Conservation (phyloP, 2,113 vertebrate genomes). For the Ardeotis arabs region DNA sequence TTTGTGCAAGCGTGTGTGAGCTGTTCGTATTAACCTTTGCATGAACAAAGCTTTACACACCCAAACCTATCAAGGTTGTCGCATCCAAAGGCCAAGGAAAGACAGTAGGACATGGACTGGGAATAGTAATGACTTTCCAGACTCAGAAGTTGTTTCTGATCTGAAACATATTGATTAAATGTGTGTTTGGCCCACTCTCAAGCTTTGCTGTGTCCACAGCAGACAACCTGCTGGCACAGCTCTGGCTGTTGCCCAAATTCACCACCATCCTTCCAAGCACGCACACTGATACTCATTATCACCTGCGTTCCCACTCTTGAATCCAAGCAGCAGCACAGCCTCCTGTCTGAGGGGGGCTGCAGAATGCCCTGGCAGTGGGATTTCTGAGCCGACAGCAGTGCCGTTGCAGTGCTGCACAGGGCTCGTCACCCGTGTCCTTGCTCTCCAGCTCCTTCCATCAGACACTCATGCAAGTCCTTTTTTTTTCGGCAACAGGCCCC, state of each 20-base stretch:
- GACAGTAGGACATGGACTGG: not conserved
- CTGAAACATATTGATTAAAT: constrained; percentile 52
- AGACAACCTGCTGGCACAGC: constrained; percentile 41
- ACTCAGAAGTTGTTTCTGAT: constrained; percentile 13
- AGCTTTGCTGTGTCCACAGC: constrained; percentile 39
- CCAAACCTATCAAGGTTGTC: not conserved
- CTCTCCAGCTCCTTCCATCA: not conserved
- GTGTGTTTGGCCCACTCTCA: constrained; percentile 37
- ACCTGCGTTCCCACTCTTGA: not conserved
- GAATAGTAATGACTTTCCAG: constrained; percentile 18
- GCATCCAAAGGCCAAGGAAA: constrained; percentile 10
- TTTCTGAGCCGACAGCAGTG: not conserved
- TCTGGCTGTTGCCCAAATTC: constrained; percentile 29
- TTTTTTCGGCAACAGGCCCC: not conserved
- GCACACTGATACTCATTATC: not conserved
- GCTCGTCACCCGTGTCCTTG: not conserved
- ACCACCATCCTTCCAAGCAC: not conserved
- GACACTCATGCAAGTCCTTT: rapidly evolving
- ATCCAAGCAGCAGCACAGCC: not conserved
- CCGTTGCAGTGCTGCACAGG: not conserved
- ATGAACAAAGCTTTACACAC: constrained; percentile 2
- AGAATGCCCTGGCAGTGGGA: not conserved
- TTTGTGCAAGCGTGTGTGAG: not conserved
- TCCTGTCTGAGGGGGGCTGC: not conserved
- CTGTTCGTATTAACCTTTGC: constrained; percentile 30